These are phyloP conservation scores for Proterorhinus semilunaris DNA, from an alignment of 2,113 vertebrate genomes.

Conservation along the genomic window DNA sequence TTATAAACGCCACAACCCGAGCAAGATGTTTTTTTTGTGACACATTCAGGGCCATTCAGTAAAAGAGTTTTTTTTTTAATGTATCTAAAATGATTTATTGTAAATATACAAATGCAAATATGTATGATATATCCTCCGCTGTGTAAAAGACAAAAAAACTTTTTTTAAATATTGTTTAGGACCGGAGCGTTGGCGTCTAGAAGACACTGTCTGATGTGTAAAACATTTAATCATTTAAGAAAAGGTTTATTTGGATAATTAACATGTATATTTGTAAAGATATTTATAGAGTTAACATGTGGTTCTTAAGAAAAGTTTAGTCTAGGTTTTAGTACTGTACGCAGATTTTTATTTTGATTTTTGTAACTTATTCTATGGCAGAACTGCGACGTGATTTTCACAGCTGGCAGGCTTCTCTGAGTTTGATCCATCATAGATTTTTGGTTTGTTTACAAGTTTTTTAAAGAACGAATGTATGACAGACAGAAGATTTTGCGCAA, in stretches of 20 bases:
- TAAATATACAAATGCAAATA: slow-evolving; percentile 89
- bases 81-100: slow-evolving; percentile 80
- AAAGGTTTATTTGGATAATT: slow-evolving; percentile 84
- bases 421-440: slow-evolving; percentile 60
- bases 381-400: slow-evolving; percentile 77
- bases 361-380: slow-evolving; percentile 93
- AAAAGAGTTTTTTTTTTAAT: slow-evolving; percentile 66
- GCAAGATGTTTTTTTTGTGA: slow-evolving; percentile 21
- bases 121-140: slow-evolving; percentile 78
- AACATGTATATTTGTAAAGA: slow-evolving; percentile 97
- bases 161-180: slow-evolving; percentile 70
- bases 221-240: slow-evolving; percentile 80
- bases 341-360: slow-evolving; percentile 70
- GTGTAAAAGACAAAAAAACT: slow-evolving; percentile 71
- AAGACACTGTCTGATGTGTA: slow-evolving; percentile 82
- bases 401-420: slow-evolving; percentile 65
- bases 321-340: slow-evolving; percentile 82
- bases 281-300: slow-evolving; percentile 95
- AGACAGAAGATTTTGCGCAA: slow-evolving; percentile 51
- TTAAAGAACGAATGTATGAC: slow-evolving; percentile 76
- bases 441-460: slow-evolving; percentile 64
- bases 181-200: slow-evolving; percentile 78
- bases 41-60: slow-evolving; percentile 56
- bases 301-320: slow-evolving; percentile 80
- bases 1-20: slow-evolving; percentile 16